A percentile compares a stretch with the other conserved stretches of the same genome.
phyloP scores from a whole-genome alignment of 2,888 invertebrate species.

The Stictocephala bisonia region DNA sequence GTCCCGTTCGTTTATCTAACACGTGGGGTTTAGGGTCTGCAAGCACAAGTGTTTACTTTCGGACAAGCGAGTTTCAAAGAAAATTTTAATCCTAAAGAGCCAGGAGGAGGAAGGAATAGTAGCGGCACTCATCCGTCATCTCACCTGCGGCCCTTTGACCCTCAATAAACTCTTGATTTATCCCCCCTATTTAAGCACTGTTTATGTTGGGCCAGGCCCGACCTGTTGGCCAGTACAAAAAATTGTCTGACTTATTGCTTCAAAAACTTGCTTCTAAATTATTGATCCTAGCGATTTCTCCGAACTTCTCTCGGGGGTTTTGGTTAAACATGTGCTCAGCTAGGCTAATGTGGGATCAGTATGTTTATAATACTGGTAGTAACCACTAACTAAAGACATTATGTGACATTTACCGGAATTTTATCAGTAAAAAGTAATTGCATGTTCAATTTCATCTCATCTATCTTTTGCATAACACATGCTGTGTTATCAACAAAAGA shows the following conservation, averaged over 20 bases:
- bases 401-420: too few relatives aligned
- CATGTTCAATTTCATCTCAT: too few relatives aligned
- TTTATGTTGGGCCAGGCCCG: constrained; percentile 26
- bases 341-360: too few relatives aligned
- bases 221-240: constrained; percentile 24
- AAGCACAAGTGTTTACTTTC: constrained; percentile 19
- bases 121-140: neutral
- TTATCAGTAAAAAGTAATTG: too few relatives aligned
- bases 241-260: constrained; percentile 28
- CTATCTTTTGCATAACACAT: too few relatives aligned
- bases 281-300: neutral
- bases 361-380: too few relatives aligned
- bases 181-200: constrained; percentile 30
- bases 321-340: too few relatives aligned
- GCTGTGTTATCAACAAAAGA: too few relatives aligned
- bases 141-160: constrained; percentile 18
- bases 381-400: too few relatives aligned
- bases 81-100: neutral
- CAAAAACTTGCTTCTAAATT: constrained; percentile 18
- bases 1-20: constrained; percentile 26
- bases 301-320: too few relatives aligned
- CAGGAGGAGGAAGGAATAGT: neutral
- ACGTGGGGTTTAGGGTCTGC: constrained; percentile 1
- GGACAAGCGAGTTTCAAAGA: neutral
- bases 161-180: constrained; percentile 28